These are phyloP conservation scores for Hylia prasina DNA, from an alignment of 2,113 vertebrate species.

Conservation along the genomic window DNA sequence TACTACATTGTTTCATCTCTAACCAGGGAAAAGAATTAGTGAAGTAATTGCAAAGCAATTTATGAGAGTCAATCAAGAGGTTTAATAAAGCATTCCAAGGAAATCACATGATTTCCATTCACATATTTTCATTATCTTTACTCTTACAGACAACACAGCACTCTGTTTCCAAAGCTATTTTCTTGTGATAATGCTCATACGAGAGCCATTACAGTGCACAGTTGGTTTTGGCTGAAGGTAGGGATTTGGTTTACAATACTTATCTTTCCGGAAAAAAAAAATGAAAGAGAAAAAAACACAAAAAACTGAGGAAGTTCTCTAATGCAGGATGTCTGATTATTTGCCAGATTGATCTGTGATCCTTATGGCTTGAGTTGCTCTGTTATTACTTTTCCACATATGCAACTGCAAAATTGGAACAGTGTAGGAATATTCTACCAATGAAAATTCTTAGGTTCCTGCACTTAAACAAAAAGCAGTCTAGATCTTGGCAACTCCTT, in stretches of 20 bases:
- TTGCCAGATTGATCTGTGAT: neutral
- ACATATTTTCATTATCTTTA: constrained; percentile 23
- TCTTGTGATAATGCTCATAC: neutral
- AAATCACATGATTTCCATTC: constrained; percentile 17
- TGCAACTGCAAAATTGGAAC: neutral
- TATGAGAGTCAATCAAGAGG: neutral
- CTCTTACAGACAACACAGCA: neutral
- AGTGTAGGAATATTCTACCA: neutral
- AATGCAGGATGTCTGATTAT: neutral
- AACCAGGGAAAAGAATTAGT: neutral
- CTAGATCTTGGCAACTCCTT: neutral
- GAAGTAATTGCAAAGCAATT: neutral
- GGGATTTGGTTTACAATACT: neutral
- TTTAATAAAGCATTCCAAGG: neutral
- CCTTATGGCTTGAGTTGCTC: neutral
- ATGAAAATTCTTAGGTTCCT: neutral
- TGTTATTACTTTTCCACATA: neutral
- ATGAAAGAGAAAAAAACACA: too few species aligned
- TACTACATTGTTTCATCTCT: neutral
- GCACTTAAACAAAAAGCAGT: neutral
- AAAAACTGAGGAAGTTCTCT: neutral
- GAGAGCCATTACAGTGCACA: neutral
- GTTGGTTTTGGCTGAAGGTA: neutral
- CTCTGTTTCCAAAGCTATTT: neutral
- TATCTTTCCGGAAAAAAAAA: neutral